Base-by-base conservation (phyloP, 2,797 vertebrate genomes). In the Coregonus sp. region DNA sequence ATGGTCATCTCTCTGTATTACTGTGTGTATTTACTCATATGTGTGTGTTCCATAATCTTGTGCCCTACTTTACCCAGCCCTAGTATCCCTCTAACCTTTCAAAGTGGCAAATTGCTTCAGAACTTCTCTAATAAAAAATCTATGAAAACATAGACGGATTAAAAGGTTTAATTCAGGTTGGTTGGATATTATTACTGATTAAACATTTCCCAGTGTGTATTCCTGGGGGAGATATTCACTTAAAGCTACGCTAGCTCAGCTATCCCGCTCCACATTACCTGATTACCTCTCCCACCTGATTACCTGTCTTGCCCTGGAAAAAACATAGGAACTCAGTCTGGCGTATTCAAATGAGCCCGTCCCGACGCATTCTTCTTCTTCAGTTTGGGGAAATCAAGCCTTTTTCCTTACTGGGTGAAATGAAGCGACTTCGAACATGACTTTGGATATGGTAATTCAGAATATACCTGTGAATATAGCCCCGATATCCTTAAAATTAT, bases 261-360 rank as follows among this genome's bases (percentile, higher is more conserved):
- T 3, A 33, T 35, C 20, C 4, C 14, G 6, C 14, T 35, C 25
- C 31, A 33, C 14, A 25, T 16, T 12, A 52, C 76, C 33, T 5
- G 16, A 68, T 80, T 78, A 75, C 74, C 47, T 68, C 29, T 50
- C 67, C 9, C 40, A 12, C 9, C 35, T 29, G 52, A 70, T 80
- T 78, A 75, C 74, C 47, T 68, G 65, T 50, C 33, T 75, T 80
- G 51, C 29, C 61, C 15, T 77, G 72, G 72, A 75, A 82, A 84
- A 73, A 71, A 72, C 1, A 35, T 16, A 72, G 69, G 11, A 75
- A 70, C 2, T 52, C 15, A 72, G 69, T 67, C 18, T 18, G 73
- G 25, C 74, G 25, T 59, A 69, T 63, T 72, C 35, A 74, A 33
- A 74, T 68, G 12, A 70, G 63, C 12, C 25, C 6, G 5, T 4